Evolutionary conservation across 2,113 vertebrate species (phyloP), one percentile per base, ranked within the genome.

Genomic region (Lonchura striata): DNA sequence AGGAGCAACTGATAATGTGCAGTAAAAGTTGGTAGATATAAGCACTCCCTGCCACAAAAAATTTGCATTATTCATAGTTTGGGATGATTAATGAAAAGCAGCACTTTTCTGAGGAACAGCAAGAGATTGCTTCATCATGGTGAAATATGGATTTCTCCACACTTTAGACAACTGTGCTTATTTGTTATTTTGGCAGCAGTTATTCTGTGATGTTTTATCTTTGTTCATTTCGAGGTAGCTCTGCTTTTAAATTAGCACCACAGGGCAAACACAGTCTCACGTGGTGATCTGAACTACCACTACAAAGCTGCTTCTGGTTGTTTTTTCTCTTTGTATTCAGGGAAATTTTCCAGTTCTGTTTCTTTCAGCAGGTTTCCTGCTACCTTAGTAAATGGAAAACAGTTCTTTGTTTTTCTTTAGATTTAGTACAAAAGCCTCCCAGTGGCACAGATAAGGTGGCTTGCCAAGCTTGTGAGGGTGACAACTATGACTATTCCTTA

Each of bases 201-300:
- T 74, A 50, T 27, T 52, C 72, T 28, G 25, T 10, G 59, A n/a
- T 82, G 56, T 44, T 94, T 88, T 70, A 80, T 52, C 60, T 95
- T 46, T 70, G 53, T 83, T 96, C 82, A 71, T 75, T 84, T 82
- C 6, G 3, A 88, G 57, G 72, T 52, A 92, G 68, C 54, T 84
- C 19, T 27, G 83, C 75, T 95, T 95, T 83, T 86, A 92, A 96
- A 86, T 88, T 56, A 75, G 86, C 88, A 92, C 95, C 52, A 49
- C 53, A n/a, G 86, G 94, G 88, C 60, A 86, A 88, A 77, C 0
- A 1, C 46, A 42, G 54, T 27, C 74, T 88, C 85, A 77, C 1
- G 0, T 64, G 75, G 75, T 0, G 39, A 53, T 50, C 63, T 70
- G 47, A 90, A 33, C 63, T 44, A 35, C 2, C 6, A 21, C 41